These are phyloP conservation scores for Mormyrus lacerda DNA, from an alignment of 2,113 vertebrate species.

Conservation along the genomic window DNA sequence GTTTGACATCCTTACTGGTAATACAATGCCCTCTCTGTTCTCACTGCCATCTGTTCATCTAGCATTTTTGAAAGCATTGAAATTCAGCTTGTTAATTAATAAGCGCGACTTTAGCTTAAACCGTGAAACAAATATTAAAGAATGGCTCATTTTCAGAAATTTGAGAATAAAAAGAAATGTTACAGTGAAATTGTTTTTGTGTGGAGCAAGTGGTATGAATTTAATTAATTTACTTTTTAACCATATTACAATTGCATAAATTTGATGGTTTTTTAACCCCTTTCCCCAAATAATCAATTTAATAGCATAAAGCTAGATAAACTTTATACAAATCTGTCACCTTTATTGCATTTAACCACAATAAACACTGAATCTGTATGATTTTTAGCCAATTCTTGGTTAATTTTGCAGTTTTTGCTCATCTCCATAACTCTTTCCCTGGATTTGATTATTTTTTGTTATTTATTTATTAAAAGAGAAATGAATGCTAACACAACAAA, in stretches of 20 bases:
- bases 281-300: neutral
- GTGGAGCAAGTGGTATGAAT: neutral
- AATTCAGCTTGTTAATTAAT: neutral
- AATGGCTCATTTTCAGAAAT: neutral
- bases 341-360: neutral
- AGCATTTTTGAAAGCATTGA: neutral
- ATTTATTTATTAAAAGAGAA: neutral
- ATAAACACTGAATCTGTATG: neutral
- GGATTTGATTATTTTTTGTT: neutral
- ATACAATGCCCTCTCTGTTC: neutral
- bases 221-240: neutral
- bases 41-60: neutral
- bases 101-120: neutral
- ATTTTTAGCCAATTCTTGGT: neutral
- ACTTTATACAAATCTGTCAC: neutral
- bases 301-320: neutral
- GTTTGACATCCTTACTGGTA: neutral
- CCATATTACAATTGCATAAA: neutral
- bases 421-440: neutral
- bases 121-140: neutral
- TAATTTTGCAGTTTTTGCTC: neutral
- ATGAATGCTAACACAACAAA: neutral
- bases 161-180: neutral
- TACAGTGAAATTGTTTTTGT: neutral
- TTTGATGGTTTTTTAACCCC: neutral